Conservation (phyloP, 2,888 invertebrate species). For the Matsumyia berberina region DNA sequence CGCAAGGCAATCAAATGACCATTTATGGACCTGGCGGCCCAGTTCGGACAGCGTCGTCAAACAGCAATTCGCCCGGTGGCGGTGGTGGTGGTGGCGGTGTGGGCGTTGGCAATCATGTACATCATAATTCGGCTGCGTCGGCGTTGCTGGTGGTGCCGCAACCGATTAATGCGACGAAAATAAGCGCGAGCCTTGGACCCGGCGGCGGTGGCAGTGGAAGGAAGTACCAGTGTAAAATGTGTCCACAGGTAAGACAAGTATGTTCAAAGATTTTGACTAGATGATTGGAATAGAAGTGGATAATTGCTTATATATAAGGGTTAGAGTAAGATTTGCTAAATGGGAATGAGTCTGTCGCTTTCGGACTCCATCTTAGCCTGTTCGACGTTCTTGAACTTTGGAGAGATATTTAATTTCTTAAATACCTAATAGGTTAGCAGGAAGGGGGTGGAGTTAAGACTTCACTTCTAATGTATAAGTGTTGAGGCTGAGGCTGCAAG, state of each 20-base stretch:
- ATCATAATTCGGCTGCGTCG: constrained; percentile 85
- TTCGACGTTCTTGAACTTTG: no score
- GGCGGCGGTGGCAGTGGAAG: constrained; percentile 84
- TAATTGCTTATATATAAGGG: no score
- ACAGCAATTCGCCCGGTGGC: constrained; percentile 79
- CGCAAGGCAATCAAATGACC: constrained; percentile 81
- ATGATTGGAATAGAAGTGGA: no score
- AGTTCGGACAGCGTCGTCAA: constrained; percentile 79
- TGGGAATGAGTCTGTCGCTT: no score
- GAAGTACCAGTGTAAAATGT: constrained; percentile 98
- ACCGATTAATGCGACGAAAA: constrained; percentile 90
- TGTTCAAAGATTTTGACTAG: no score
- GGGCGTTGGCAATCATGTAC: constrained; percentile 84
- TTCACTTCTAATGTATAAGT: no score
- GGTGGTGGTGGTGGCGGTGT: constrained; percentile 82
- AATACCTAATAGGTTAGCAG: no score
- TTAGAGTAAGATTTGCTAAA: no score
- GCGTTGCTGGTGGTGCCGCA: constrained; percentile 95
- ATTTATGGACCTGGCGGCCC: constrained; percentile 79
- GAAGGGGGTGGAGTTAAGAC: no score
- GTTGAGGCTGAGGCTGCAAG: no score
- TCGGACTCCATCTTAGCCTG: no score
- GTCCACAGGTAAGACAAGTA: constrained; percentile 92
- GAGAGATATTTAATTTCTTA: no score
- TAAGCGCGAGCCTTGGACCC: constrained; percentile 84